phyloP scores from a whole-genome alignment of 2,888 invertebrate genomes.

The Lochmaea crataegi region DNA sequence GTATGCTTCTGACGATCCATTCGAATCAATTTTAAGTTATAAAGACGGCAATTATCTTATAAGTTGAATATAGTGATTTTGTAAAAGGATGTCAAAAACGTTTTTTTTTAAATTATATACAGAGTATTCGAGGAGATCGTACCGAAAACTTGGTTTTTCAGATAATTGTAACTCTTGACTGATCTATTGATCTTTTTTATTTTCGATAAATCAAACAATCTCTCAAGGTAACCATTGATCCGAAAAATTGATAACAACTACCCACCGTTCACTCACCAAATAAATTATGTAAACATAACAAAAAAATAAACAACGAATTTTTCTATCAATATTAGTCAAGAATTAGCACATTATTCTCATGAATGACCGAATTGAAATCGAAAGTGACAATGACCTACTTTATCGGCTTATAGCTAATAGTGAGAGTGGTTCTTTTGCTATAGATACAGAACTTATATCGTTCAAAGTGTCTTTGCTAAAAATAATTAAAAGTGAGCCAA shows the following conservation, averaged over 20 bases:
- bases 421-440: constrained; percentile 33
- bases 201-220: neutral
- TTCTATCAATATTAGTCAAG: constrained; percentile 27
- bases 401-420: constrained; percentile 41
- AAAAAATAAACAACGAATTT: constrained; percentile 19
- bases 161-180: too few species aligned
- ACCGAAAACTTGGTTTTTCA: too few species aligned
- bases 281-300: constrained; percentile 9
- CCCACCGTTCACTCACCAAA: neutral
- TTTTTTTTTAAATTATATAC: too few species aligned
- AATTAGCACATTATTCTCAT: constrained; percentile 37
- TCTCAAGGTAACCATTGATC: constrained; percentile 14
- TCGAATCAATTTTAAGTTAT: neutral
- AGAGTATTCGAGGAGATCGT: too few species aligned
- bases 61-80: too few species aligned
- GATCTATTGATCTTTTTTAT: neutral
- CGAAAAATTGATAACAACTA: constrained; percentile 21
- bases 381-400: constrained; percentile 54
- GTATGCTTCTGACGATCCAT: neutral
- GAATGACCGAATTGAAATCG: constrained; percentile 47
- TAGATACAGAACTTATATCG: too few species aligned
- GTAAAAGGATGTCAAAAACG: too few species aligned
- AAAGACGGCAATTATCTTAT: too few species aligned
- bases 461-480: too few species aligned
- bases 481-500: too few species aligned